Evolutionary conservation across 2,888 invertebrate genomes (phyloP).

Genomic region (Scelioninae gen. 1): DNA sequence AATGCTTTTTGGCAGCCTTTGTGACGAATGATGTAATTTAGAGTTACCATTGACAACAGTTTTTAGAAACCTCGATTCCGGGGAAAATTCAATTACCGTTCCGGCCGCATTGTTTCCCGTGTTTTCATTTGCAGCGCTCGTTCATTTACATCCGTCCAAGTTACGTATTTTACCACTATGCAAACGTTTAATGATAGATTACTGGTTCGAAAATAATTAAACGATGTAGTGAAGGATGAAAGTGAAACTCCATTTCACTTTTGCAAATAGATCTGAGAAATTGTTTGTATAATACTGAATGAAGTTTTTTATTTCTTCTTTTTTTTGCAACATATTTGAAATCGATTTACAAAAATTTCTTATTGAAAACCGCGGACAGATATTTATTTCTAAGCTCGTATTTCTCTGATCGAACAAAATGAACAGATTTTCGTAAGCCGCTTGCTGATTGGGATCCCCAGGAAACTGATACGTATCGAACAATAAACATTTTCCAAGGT

Average conservation of each 20-base stretch:
- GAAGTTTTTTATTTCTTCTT: too few species aligned
- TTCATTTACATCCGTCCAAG: neutral
- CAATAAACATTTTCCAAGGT: constrained; percentile 34
- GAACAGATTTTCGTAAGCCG: constrained; percentile 4
- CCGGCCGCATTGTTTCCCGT: too few species aligned
- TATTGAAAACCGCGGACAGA: constrained; percentile 11
- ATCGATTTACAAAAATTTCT: neutral
- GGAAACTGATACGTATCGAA: constrained; percentile 39
- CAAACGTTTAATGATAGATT: constrained; percentile 1
- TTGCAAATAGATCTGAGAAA: neutral
- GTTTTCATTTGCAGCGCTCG: too few species aligned
- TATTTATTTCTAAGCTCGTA: constrained; percentile 15
- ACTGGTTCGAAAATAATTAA: constrained; percentile 21
- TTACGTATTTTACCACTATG: neutral
- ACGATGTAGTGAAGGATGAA: constrained; percentile 14
- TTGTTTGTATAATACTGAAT: too few species aligned
- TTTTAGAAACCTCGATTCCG: too few species aligned
- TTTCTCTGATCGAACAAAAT: constrained; percentile 14
- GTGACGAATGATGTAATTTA: too few species aligned
- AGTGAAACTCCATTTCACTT: constrained; percentile 34
- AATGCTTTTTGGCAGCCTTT: too few species aligned
- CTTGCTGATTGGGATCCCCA: constrained; percentile 14
- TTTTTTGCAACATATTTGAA: too few species aligned
- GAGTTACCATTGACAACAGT: too few species aligned
- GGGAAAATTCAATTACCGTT: too few species aligned